phyloP scores from a whole-genome alignment of 2,113 vertebrate genomes.

The Lasiurus borealis region DNA sequence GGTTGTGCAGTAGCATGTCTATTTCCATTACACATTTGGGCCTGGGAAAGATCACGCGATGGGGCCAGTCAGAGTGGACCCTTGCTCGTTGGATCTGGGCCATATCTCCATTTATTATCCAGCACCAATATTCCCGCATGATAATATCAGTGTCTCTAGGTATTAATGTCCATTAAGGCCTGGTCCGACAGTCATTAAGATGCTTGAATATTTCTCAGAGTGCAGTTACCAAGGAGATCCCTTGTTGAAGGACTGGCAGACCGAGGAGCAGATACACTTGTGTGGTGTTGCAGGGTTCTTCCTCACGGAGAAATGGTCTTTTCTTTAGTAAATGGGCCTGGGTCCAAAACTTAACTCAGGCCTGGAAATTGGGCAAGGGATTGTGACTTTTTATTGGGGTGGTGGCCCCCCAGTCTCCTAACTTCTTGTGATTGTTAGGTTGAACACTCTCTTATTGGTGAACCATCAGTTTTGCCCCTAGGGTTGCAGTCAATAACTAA shows the following conservation, averaged over 20 bases:
- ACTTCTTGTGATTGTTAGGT: not conserved
- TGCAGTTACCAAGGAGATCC: not conserved
- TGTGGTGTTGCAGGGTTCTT: not conserved
- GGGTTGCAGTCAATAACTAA: not conserved
- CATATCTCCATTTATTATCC: not conserved
- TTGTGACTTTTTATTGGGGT: not conserved
- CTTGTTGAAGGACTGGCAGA: not conserved
- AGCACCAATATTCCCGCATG: fast-evolving
- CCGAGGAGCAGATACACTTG: too few species aligned
- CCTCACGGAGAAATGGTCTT: not conserved
- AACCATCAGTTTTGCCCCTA: not conserved
- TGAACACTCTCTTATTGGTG: not conserved
- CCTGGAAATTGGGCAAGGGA: not conserved
- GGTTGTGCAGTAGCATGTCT: not conserved
- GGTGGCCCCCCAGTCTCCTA: not conserved
- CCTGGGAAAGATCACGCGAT: not conserved
- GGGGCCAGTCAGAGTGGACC: not conserved
- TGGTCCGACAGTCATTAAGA: not conserved
- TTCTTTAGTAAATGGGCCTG: not conserved
- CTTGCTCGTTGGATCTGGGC: not conserved
- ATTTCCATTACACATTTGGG: not conserved
- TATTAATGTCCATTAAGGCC: not conserved
- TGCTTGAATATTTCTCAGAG: not conserved
- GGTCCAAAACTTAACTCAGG: not conserved
- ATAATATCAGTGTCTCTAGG: not conserved